Percentiles rank a stretch among this genome's conserved stretches.
phyloP scores from a whole-genome alignment of 2,797 vertebrate species.

The Lepus oiostolus region DNA sequence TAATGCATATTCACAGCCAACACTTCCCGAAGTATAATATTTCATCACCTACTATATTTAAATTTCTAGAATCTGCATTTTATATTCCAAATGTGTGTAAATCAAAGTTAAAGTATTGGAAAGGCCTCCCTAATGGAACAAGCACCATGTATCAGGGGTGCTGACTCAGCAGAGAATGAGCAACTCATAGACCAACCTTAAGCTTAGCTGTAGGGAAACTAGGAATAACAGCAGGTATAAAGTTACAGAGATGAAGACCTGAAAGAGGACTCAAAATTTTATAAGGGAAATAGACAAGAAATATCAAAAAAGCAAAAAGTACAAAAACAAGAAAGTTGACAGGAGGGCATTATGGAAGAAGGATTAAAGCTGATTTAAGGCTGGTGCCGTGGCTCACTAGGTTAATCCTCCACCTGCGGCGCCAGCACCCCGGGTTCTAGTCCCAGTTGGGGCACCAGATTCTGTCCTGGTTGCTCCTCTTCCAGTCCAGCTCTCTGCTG shows the following conservation, averaged over 20 bases:
- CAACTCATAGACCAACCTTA: background rate
- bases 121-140: constrained; percentile 69
- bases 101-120: constrained; percentile 64
- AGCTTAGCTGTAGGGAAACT: constrained; percentile 3
- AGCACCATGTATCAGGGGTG: background rate
- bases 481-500: no score
- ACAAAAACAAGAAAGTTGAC: constrained; percentile 9
- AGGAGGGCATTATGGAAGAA: no score
- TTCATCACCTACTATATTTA: constrained; percentile 71
- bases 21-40: constrained; percentile 64
- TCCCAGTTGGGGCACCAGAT: no score
- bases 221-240: constrained; percentile 25
- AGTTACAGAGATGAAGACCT: constrained; percentile 16
- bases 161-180: constrained; percentile 54
- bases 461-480: no score
- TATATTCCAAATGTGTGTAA: constrained; percentile 71
- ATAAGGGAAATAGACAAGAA: constrained; percentile 35
- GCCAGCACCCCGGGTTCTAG: no score
- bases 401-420: no score
- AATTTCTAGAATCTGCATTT: constrained; percentile 72
- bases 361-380: no score
- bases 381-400: no score
- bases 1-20: constrained; percentile 39
- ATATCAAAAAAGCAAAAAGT: constrained; percentile 42
- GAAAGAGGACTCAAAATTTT: constrained; percentile 42